A percentile compares a stretch with the other conserved stretches of the same genome.
Conservation (phyloP, 2,113 vertebrate species). For the Chinchilla lanigera region DNA sequence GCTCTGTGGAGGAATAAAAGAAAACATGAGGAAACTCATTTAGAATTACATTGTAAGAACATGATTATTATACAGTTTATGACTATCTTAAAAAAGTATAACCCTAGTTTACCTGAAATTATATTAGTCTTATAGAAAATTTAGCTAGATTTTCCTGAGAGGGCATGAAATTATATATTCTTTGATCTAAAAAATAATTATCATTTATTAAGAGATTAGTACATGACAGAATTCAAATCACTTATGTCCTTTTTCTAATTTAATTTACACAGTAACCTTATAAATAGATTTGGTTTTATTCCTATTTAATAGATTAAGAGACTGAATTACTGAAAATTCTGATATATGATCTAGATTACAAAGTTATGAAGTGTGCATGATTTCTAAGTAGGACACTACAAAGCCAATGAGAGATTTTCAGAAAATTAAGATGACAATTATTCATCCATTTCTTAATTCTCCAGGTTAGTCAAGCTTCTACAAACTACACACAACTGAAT, state of each 20-base stretch:
- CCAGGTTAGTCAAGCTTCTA: background rate
- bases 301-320: background rate
- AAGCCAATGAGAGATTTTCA: background rate
- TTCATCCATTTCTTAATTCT: background rate
- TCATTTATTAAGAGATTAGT: background rate
- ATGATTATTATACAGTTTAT: background rate
- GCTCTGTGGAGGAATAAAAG: background rate
- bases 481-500: background rate
- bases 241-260: background rate
- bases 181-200: background rate
- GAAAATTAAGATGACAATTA: background rate
- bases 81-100: background rate
- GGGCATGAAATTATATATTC: background rate
- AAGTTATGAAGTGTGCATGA: background rate
- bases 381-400: background rate
- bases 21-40: background rate
- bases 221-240: background rate
- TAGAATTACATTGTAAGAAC: background rate
- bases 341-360: background rate
- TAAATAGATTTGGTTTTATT: background rate
- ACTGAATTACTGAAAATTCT: background rate
- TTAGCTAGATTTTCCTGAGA: background rate
- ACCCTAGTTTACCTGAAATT: background rate
- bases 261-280: background rate
- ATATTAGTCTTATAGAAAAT: background rate